Conservation (phyloP, 2,113 vertebrate species). For the Poecile atricapillus region DNA sequence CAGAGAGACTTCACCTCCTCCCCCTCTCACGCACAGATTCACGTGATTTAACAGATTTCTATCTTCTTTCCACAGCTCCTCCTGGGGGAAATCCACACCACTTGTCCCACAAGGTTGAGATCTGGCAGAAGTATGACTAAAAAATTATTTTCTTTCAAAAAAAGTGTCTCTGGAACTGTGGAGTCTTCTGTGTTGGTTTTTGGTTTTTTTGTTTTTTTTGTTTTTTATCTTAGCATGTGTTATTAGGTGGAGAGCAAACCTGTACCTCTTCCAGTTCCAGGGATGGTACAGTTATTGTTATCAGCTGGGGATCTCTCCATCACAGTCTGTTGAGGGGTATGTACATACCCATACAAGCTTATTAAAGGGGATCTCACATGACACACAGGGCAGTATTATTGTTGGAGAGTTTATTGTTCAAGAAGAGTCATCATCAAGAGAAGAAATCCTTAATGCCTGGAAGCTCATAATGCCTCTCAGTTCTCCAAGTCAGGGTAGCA, state of each 20-base stretch:
- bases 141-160: not conserved
- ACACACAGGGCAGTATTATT: not conserved
- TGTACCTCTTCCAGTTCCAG: not conserved
- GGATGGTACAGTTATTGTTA: not conserved
- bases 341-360: not conserved
- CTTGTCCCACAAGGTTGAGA: not conserved
- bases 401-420: not conserved
- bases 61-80: not conserved
- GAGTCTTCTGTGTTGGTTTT: rapidly evolving
- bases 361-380: not conserved
- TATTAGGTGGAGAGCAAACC: not conserved
- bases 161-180: not conserved
- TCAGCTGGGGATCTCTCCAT: not conserved
- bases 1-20: not conserved
- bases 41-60: not conserved
- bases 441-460: not conserved
- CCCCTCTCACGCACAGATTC: not conserved
- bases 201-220: not conserved
- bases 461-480: not conserved
- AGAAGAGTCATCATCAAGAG: not conserved
- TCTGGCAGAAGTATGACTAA: not conserved
- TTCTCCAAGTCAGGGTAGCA: not conserved
- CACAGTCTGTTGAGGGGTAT: not conserved
- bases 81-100: not conserved
- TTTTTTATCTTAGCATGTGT: not conserved